Percentiles rank a stretch among this genome's conserved stretches.
These are phyloP conservation scores for Sesia apiformis DNA, from an alignment of 2,888 invertebrate genomes.

Conservation along the genomic window DNA sequence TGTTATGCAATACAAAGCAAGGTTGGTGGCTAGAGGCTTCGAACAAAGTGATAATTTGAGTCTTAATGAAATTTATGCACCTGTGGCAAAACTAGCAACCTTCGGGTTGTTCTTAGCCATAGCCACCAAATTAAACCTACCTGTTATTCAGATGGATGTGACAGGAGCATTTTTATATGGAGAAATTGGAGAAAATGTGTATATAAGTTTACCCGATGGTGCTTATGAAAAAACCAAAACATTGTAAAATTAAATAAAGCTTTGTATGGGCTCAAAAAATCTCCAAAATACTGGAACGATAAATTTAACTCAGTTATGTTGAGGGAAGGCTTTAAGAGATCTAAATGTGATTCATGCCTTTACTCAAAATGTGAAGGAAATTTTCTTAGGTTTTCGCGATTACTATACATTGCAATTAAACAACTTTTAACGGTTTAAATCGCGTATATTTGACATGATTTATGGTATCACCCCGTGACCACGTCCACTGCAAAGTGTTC, in stretches of 20 bases:
- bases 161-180: conserved; percentile 2
- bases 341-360: conserved; percentile 6
- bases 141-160: conserved; percentile 12
- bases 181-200: conserved; percentile 2
- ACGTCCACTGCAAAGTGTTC: no score
- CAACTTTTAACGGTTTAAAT: no score
- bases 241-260: conserved; percentile 9
- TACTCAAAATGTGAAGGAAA: conserved; percentile 2
- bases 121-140: conserved; percentile 9
- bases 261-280: conserved; percentile 6
- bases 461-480: no score
- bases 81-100: conserved; percentile 11
- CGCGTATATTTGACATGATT: no score
- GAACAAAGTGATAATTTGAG: conserved; percentile 11
- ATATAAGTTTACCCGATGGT: conserved; percentile 5
- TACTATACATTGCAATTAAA: no score
- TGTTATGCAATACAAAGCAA: conserved; percentile 13
- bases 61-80: conserved; percentile 9
- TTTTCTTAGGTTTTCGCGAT: no score
- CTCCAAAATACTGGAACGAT: conserved; percentile 6
- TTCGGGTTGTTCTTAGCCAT: conserved; percentile 12
- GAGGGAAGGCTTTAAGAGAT: conserved; percentile 5
- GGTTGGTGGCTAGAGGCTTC: conserved; percentile 17
- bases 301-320: conserved; percentile 1
- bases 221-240: no score